Evolutionary conservation across 1,140 invertebrate genomes (phyloP), one percentile per base, ranked within the genome.

Genomic region (Littorina saxatilis): DNA sequence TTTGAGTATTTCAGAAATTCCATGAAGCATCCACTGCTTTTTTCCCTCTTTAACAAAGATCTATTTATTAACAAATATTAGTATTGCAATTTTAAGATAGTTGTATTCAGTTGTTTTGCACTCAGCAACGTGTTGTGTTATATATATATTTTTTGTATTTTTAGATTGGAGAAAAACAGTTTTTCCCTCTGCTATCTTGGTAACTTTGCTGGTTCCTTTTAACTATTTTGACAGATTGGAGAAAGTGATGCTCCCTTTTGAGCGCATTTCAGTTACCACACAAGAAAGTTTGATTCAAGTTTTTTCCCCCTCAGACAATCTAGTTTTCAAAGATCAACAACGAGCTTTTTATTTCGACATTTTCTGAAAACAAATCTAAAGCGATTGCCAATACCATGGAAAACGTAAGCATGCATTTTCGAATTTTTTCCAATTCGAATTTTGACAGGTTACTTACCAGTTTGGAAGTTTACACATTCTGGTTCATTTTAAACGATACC

Each of bases 241-340:
- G 73, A 82, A 84, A 85, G 83, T 87, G 82, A 66, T 86, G 85
- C 88, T 90, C 88, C 90, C 90, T 91, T 90, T 91, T 91, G 90
- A 91, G 89, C 88, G 85, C 84, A 80, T 79, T 87, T 83, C 82
- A 82, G 81, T 66, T 80, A 52, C 83, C 82, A 85, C 82, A 79
- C 86, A 85, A 68, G 35, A 39, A 32, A 68, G 66, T 20, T 15
- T 37, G 13, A 68, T 32, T 23, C 35, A 13, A 5, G 23, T 39
- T 20, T 29, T 35, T 20, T 5, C 35, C 35, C 66, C 0, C 66
- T 68, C 66, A 2, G 66, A 37, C 29, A 78, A 78, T 40, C 37
- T 66, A 55, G 3, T 58, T 39, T 58, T 52, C 37, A 58, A 40
- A 76, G 35, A 76, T 76, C 55, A 58, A 76, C 47, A 76, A 76